Evolutionary conservation across 2,888 invertebrate genomes (phyloP), one percentile per base, ranked within the genome.

Genomic region (Eristalinus sepulchralis): DNA sequence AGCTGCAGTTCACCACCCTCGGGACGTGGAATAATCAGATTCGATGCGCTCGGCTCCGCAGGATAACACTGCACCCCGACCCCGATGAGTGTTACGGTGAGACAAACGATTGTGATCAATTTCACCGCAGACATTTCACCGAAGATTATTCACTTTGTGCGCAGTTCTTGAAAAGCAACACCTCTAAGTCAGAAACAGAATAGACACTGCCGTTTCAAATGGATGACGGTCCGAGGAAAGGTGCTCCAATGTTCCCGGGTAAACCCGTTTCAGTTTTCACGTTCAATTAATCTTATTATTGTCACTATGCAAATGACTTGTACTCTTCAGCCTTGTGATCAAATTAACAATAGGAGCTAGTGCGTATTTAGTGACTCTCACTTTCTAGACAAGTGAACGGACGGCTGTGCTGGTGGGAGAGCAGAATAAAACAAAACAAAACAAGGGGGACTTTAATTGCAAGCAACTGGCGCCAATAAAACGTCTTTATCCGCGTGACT

Each of bases 271-370:
- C 31, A 57, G 82, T 62, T 67, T 78, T 81, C 66, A 39, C 66
- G 78, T 78, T 70, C 66, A 81, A 81, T 81, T 75, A 73, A 70
- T 81, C 75, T 81, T 83, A 83, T 79, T 86, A 78, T 79, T 78
- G 75, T 70, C 73, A 39, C 13, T 75, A 86, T 86, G 83, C 83
- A 83, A 83, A 86, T 79, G 39, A 17, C 20, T 31, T 36, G 60
- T 34, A 20, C 17, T 64, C 71, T 78, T 57, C 39, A 55, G 39
- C 31, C 64, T 22, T 70, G 71, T 71, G 64, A 71, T 63, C 57
- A 68, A 77, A 71, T 78, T 59, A 70, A 55, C 63, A 47, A 33
- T 36, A 9, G 31, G 13, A 64, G 39, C 71, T 71, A 59, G 64
- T n/a, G 13, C 34, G 68, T 77, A 36, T 62, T 62, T 36, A 67